Conservation (phyloP, 2,888 invertebrate genomes). For the Agrotis exclamationis region DNA sequence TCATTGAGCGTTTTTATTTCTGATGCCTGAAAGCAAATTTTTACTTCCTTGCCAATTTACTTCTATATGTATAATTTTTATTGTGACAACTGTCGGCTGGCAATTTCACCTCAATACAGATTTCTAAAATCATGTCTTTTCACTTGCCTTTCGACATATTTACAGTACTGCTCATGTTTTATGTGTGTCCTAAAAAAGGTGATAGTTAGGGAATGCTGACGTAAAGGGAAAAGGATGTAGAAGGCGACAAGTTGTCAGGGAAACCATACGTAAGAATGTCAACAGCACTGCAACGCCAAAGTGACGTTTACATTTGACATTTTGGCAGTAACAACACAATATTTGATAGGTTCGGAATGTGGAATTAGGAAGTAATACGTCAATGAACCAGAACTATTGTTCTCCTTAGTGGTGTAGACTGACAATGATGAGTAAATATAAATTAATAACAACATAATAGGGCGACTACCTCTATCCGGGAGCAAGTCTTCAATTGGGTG, state of each 20-base stretch:
- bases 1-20: background rate
- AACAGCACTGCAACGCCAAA: slow-evolving; percentile 30
- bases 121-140: background rate
- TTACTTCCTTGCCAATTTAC: slow-evolving; percentile 7
- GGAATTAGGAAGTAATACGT: slow-evolving; percentile 61
- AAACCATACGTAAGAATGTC: slow-evolving; percentile 27
- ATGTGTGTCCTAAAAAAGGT: background rate
- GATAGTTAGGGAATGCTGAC: background rate
- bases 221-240: background rate
- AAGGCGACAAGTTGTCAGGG: slow-evolving; percentile 5
- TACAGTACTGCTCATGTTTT: background rate
- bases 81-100: slow-evolving; percentile 21
- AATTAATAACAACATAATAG: slow-evolving; percentile 5
- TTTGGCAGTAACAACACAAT: slow-evolving; percentile 62
- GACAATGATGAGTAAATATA: slow-evolving; percentile 19
- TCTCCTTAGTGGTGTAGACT: slow-evolving; percentile 19
- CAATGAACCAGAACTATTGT: slow-evolving; percentile 50
- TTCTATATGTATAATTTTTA: background rate
- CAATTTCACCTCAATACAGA: slow-evolving; percentile 8
- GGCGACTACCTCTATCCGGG: slow-evolving; percentile 5
- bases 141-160: background rate
- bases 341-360: slow-evolving; percentile 53
- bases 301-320: slow-evolving; percentile 48
- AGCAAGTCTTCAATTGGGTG: slow-evolving; percentile 5
- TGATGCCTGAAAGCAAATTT: slow-evolving; percentile 6